Evolutionary conservation across 2,113 vertebrate species (phyloP), one percentile per base, ranked within the genome.

Genomic region (Blennius ocellaris): DNA sequence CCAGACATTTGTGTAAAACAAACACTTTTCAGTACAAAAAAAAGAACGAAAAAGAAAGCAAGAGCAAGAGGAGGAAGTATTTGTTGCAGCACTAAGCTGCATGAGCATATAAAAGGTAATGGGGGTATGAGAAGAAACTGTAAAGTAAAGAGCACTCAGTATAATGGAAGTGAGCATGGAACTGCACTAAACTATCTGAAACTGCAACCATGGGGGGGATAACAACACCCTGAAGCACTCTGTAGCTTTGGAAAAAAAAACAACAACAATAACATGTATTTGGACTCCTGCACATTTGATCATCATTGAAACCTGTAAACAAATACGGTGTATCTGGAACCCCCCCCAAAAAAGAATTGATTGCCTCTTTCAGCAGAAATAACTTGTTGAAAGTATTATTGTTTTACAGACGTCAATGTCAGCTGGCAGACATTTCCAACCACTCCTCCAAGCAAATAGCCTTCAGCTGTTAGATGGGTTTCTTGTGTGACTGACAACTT

Each of bases 21-120:
- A 54, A 58, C 7, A 54, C 17, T 8, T 53, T 53, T n/a, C 10
- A 44, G 37, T 52, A 58, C 21, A 70, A 74, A 67, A 54, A 30
- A 15, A 36, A 30, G 21, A 30, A 30, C 2, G 21, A 4, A 30
- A 30, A 30, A 30, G 21, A 30, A 30, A 30, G 21, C 21, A 30
- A 30, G 21, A 30, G 21, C 2, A 30, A 4, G 21, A 30, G 21
- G 21, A 30, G 21, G 36, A 43, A 7, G 17, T 41, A 44, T 17
- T 6, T 59, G 17, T 52, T 60, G 51, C 40, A 41, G 41, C 21
- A 37, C 5, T 30, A n/a, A 17, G 5, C 49, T 50, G 6, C n/a
- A 36, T 2, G 8, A 15, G 39, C 12, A 1, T 76, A 8, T 39
- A 40, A 16, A 49, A 5, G 8, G 3, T 43, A n/a, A 50, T 11